Conservation (phyloP, 92 coral and sea anemone genomes). For the Siderastrea siderea region DNA sequence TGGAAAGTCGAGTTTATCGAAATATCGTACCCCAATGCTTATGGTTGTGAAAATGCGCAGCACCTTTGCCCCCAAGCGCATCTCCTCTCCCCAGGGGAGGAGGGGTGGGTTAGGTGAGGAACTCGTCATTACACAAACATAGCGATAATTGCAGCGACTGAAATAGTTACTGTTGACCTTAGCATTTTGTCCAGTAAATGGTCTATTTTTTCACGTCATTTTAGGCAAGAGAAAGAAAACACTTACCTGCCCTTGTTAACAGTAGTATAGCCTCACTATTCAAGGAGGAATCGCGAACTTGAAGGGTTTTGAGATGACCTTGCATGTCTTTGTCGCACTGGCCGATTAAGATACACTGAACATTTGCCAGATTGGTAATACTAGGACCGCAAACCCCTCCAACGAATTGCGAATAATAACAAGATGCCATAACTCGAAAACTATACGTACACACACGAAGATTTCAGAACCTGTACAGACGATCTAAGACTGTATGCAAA, state of each 20-base stretch:
- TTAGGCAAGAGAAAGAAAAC: neutral
- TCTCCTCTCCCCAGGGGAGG: no score
- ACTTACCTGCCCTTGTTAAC: slow-evolving; percentile 63
- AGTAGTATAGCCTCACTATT: slow-evolving; percentile 35
- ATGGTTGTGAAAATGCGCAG: no score
- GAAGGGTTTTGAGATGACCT: slow-evolving; percentile 58
- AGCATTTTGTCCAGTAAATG: neutral
- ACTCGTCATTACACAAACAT: no score
- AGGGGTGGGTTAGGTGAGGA: no score
- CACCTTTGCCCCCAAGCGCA: no score
- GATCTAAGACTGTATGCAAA: no score
- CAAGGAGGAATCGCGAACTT: slow-evolving; percentile 45
- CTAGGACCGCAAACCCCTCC: slow-evolving; percentile 57
- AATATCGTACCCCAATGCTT: no score
- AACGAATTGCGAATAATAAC: slow-evolving; percentile 50
- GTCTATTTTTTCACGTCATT: no score
- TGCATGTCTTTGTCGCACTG: slow-evolving; percentile 60
- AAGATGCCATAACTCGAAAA: slow-evolving; percentile 34
- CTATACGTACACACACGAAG: neutral
- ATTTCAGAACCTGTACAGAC: neutral
- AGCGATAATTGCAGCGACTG: no score
- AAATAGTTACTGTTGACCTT: neutral
- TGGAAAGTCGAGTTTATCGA: no score
- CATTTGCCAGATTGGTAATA: slow-evolving; percentile 40
- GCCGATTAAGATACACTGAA: slow-evolving; percentile 57